Evolutionary conservation across 2,797 vertebrate genomes (phyloP).

Genomic region (Protonibea diacanthus): DNA sequence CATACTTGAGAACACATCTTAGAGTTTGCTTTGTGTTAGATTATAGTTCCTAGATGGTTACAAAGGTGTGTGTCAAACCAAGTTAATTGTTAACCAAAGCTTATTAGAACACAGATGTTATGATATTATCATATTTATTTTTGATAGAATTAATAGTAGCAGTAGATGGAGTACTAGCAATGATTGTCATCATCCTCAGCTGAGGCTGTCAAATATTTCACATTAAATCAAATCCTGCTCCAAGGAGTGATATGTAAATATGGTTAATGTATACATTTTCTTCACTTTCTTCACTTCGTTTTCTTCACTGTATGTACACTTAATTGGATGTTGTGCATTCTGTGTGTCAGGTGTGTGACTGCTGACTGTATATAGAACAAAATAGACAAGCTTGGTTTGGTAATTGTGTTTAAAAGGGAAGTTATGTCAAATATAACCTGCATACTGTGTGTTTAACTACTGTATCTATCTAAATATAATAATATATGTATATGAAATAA

Average conservation of each 20-base stretch:
- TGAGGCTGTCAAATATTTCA: neutral
- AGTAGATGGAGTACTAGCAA: neutral
- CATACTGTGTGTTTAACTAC: constrained; percentile 33
- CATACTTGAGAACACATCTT: neutral
- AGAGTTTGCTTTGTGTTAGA: constrained; percentile 14
- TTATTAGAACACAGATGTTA: constrained; percentile 13
- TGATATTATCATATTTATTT: neutral
- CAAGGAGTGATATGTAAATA: neutral
- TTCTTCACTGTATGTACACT: neutral
- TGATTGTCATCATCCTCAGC: constrained; percentile 2
- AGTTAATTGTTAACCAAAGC: neutral
- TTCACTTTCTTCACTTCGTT: neutral
- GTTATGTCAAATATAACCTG: constrained; percentile 3
- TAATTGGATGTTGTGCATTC: neutral
- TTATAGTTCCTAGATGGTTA: neutral
- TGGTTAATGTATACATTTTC: neutral
- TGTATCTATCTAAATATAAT: constrained; percentile 11
- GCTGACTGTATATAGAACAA: constrained; percentile 26
- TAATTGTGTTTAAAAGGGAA: constrained; percentile 8
- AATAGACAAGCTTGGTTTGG: constrained; percentile 16
- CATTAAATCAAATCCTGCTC: neutral
- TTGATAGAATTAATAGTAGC: neutral
- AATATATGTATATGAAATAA: neutral
- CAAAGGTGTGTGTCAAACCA: constrained; percentile 1
- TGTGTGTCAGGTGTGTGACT: neutral